A percentile compares a stretch with the other conserved stretches of the same genome.
phyloP scores from a whole-genome alignment of 2,888 invertebrate genomes.

The Lochmaea capreae region DNA sequence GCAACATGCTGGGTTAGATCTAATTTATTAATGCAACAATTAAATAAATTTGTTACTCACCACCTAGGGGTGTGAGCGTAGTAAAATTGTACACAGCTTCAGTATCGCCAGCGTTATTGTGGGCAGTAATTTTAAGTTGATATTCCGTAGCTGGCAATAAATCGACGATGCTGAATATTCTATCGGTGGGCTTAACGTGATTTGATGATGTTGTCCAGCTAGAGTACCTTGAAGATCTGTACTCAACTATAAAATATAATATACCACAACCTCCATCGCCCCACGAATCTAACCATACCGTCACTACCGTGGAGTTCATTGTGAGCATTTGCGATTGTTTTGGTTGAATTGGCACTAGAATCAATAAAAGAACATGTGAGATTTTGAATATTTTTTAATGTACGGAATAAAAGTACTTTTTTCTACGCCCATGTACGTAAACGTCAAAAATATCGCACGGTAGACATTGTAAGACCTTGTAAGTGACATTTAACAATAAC shows the following conservation, averaged over 20 bases:
- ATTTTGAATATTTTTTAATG: too few relatives aligned
- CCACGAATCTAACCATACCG: conserved; percentile 89
- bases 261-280: conserved; percentile 91
- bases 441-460: too few relatives aligned
- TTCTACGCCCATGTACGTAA: too few relatives aligned
- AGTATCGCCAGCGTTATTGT: conserved; percentile 89
- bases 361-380: conserved; percentile 49
- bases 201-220: conserved; percentile 85
- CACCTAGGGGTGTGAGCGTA: conserved; percentile 81
- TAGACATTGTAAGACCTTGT: too few relatives aligned
- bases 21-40: too few relatives aligned
- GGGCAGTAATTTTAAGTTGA: conserved; percentile 80
- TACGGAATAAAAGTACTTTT: too few relatives aligned
- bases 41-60: conserved; percentile 65
- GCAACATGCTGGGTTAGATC: neutral
- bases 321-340: conserved; percentile 85
- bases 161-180: conserved; percentile 83
- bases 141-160: conserved; percentile 82
- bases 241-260: conserved; percentile 86
- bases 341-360: conserved; percentile 80
- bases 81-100: conserved; percentile 87
- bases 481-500: too few relatives aligned
- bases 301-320: conserved; percentile 87
- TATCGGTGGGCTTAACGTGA: conserved; percentile 83
- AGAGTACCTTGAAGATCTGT: conserved; percentile 73